phyloP scores from a whole-genome alignment of 1,140 invertebrate genomes.

The Subanguina moxae region DNA sequence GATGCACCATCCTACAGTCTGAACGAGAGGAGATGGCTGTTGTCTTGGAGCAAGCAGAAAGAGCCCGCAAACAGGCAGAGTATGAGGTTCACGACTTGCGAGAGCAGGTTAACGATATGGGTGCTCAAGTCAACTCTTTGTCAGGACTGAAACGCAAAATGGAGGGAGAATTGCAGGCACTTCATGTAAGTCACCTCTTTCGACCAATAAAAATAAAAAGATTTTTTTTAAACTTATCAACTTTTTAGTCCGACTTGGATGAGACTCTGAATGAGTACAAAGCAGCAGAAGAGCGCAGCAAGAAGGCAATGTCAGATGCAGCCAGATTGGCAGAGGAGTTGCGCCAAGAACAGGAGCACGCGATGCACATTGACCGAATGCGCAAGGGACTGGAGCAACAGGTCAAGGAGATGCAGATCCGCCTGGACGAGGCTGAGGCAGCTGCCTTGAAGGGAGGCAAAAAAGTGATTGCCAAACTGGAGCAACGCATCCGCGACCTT shows the following conservation, averaged over 20 bases:
- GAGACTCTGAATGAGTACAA: slow-evolving; percentile 84
- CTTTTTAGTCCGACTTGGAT: slow-evolving; percentile 78
- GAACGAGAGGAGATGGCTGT: slow-evolving; percentile 57
- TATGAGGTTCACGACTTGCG: slow-evolving; percentile 90
- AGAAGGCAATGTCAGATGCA: slow-evolving; percentile 79
- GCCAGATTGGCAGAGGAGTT: slow-evolving; percentile 93
- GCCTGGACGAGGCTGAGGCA: slow-evolving; percentile 89
- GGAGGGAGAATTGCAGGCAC: slow-evolving; percentile 90
- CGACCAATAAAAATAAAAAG: background rate
- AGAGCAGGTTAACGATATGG: slow-evolving; percentile 90
- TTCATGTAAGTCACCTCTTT: slow-evolving; percentile 69
- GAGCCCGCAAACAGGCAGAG: slow-evolving; percentile 91
- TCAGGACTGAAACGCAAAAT: slow-evolving; percentile 95
- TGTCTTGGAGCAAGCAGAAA: slow-evolving; percentile 59
- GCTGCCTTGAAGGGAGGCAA: slow-evolving; percentile 96
- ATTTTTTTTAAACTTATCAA: slow-evolving; percentile 17
- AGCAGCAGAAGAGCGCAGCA: slow-evolving; percentile 51
- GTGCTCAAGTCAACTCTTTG: slow-evolving; percentile 83
- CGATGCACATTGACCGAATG: slow-evolving; percentile 92
- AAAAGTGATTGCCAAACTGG: slow-evolving; percentile 56
- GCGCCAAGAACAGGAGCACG: slow-evolving; percentile 95
- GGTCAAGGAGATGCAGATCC: slow-evolving; percentile 81
- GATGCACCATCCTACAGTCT: slow-evolving; percentile 67
- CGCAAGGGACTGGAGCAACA: slow-evolving; percentile 74
- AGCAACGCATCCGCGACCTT: slow-evolving; percentile 69